A percentile compares a stretch with the other conserved stretches of the same genome.
These are phyloP conservation scores for Lacerta agilis DNA, from an alignment of 2,797 vertebrate genomes.

Conservation along the genomic window DNA sequence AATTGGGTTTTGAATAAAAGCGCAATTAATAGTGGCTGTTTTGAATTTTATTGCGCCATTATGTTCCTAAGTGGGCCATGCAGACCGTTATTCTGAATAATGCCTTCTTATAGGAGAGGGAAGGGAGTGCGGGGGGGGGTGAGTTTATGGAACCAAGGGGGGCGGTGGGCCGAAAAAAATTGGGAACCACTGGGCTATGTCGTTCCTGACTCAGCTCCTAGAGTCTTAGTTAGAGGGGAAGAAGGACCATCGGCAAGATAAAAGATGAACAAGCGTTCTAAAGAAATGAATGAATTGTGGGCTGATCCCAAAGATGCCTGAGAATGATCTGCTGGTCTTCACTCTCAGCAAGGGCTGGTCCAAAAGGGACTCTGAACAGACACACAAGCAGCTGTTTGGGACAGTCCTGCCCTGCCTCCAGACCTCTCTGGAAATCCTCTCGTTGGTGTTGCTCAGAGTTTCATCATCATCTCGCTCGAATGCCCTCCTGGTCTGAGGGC, in stretches of 20 bases:
- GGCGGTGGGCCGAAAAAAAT: too few relatives aligned
- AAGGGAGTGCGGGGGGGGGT: too few relatives aligned
- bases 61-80: too few relatives aligned
- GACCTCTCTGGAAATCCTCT: conserved; percentile 25
- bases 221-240: neutral
- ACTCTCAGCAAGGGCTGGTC: neutral
- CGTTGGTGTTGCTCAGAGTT: conserved; percentile 63
- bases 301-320: neutral
- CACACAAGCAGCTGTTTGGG: neutral
- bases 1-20: too few relatives aligned
- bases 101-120: too few relatives aligned
- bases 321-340: neutral
- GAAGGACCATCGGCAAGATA: neutral
- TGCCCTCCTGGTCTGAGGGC: neutral
- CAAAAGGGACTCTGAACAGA: too few relatives aligned
- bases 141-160: too few relatives aligned
- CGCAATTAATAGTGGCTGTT: too few relatives aligned
- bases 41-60: too few relatives aligned
- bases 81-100: too few relatives aligned
- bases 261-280: neutral
- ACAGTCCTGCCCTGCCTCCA: neutral
- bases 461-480: conserved; percentile 68
- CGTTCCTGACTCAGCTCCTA: neutral
- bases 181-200: neutral
- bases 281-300: too few relatives aligned